Conservation (phyloP, 2,888 invertebrate species). For the Sarcophaga variegata region DNA sequence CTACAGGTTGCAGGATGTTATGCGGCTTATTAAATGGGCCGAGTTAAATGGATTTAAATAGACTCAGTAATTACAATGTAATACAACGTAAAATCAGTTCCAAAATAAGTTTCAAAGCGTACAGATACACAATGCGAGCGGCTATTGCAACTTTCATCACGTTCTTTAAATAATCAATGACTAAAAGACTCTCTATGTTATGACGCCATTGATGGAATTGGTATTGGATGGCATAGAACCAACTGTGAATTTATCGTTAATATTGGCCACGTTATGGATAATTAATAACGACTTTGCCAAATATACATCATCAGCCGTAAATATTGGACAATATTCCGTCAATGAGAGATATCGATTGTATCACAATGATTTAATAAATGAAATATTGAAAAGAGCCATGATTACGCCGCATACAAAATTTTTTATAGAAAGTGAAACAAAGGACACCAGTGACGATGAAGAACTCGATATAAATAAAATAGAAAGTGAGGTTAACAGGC, state of each 20-base stretch:
- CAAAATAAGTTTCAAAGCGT: conserved; percentile 19
- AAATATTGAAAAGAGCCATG: conserved; percentile 57
- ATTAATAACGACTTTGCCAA: conserved; percentile 75
- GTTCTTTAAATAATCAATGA: background rate
- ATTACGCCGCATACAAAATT: conserved; percentile 51
- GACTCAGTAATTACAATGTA: conserved; percentile 11
- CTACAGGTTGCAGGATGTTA: background rate
- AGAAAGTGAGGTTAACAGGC: background rate
- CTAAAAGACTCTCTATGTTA: background rate
- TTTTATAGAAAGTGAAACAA: conserved; percentile 42
- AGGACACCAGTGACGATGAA: background rate
- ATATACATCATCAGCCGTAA: conserved; percentile 71
- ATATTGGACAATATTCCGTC: conserved; percentile 74
- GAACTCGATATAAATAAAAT: background rate
- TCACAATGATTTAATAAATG: conserved; percentile 76
- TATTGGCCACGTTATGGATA: conserved; percentile 77
- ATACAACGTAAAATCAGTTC: conserved; percentile 20
- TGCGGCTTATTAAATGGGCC: background rate
- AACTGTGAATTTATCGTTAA: conserved; percentile 74
- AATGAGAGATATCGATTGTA: conserved; percentile 62
- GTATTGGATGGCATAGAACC: conserved; percentile 37
- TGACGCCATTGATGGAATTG: conserved; percentile 53
- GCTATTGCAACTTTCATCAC: background rate
- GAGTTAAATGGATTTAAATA: conserved; percentile 22
- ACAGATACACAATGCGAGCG: background rate